A percentile compares a stretch with the other conserved stretches of the same genome.
Conservation (phyloP, 2,797 vertebrate species). For the Selene dorsalis region DNA sequence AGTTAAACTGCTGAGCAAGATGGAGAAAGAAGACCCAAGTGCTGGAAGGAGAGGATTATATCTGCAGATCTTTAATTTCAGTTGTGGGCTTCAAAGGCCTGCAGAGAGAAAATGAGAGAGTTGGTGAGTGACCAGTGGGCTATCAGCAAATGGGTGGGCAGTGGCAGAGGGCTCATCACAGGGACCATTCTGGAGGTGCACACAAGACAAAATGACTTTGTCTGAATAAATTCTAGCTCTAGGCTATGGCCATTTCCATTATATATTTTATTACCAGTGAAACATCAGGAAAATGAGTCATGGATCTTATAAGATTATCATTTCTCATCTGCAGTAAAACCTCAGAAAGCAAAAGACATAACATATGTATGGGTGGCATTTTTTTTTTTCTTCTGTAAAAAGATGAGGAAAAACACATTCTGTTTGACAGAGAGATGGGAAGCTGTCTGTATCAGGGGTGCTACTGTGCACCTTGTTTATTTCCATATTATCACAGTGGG, state of each 20-base stretch:
- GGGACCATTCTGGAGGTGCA: slow-evolving; percentile 64
- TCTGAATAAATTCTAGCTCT: slow-evolving; percentile 67
- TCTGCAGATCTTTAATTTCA: slow-evolving; percentile 85
- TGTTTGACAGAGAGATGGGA: slow-evolving; percentile 33
- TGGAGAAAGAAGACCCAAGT: slow-evolving; percentile 46
- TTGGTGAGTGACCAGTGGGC: slow-evolving; percentile 77
- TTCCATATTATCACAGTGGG: slow-evolving; percentile 66
- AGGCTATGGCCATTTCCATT: slow-evolving; percentile 47
- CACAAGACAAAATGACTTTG: slow-evolving; percentile 61
- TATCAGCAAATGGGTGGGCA: slow-evolving; percentile 79
- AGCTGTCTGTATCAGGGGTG: slow-evolving; percentile 27
- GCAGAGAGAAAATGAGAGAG: slow-evolving; percentile 76
- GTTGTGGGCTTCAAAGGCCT: slow-evolving; percentile 77
- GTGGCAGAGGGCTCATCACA: slow-evolving; percentile 76
- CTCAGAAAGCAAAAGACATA: slow-evolving; percentile 10
- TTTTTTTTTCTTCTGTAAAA: slow-evolving; percentile 1
- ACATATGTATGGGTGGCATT: slow-evolving; percentile 11
- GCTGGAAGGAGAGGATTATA: slow-evolving; percentile 72
- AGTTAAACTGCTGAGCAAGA: slow-evolving; percentile 71
- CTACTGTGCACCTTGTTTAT: slow-evolving; percentile 62
- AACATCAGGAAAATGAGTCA: slow-evolving; percentile 40
- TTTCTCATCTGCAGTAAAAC: slow-evolving; percentile 22
- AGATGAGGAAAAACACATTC: slow-evolving; percentile 6
- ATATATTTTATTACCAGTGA: slow-evolving; percentile 42
- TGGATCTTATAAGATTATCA: slow-evolving; percentile 29